Conservation (phyloP, 2,888 invertebrate genomes). For the Drosophila percnosoma region DNA sequence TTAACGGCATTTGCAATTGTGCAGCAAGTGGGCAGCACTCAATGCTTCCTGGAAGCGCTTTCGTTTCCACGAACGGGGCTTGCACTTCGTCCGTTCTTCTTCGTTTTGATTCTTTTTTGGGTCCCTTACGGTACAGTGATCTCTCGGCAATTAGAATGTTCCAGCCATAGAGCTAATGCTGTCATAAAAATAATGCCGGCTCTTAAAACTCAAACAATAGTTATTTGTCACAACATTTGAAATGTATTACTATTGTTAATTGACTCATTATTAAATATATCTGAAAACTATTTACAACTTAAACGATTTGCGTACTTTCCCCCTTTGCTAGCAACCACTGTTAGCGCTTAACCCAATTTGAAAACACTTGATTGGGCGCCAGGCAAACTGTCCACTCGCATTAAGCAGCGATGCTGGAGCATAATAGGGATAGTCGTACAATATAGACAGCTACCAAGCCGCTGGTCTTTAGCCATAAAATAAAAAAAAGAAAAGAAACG, state of each 20-base stretch:
- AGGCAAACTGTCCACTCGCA: conserved; percentile 74
- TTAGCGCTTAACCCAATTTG: conserved; percentile 69
- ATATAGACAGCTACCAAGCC: conserved; percentile 75
- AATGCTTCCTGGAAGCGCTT: conserved; percentile 69
- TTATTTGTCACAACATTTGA: neutral
- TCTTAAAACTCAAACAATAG: neutral
- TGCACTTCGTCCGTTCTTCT: conserved; percentile 22
- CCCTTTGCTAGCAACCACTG: neutral
- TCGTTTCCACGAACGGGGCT: conserved; percentile 67
- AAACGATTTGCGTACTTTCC: neutral
- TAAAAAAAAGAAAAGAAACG: conserved; percentile 23
- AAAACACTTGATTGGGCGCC: conserved; percentile 84
- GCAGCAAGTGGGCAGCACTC: conserved; percentile 68
- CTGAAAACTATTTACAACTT: neutral
- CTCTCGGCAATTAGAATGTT: neutral
- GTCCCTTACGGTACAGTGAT: conserved; percentile 5
- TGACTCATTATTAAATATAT: neutral
- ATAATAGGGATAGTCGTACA: conserved; percentile 44
- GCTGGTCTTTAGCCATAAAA: conserved; percentile 74
- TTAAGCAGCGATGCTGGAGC: conserved; percentile 54
- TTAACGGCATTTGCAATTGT: conserved; percentile 62
- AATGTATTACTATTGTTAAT: neutral
- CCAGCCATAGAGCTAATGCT: neutral
- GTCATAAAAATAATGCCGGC: neutral
- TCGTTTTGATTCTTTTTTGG: conserved; percentile 4